Evolutionary conservation across 2,888 invertebrate genomes (phyloP), one percentile per base, ranked within the genome.

Genomic region (Euzophera pinguis): DNA sequence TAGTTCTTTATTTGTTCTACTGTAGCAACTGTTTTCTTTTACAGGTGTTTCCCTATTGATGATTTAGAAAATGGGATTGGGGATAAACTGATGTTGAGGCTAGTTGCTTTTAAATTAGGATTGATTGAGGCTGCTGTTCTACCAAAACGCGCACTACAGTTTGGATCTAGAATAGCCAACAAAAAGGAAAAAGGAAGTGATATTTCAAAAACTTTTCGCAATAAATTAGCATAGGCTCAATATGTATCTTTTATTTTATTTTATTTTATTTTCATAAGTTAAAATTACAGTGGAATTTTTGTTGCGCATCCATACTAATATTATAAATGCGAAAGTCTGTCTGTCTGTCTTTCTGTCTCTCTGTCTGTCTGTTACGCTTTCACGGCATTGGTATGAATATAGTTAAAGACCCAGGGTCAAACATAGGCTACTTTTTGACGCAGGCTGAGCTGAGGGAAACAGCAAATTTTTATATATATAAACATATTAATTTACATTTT

Each of bases 61-160:
- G 71, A 86, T 47, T 81, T 94, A 66, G 92, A 93, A 22, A 91
- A 93, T 66, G 98, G 98, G 17, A 68, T 96, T 49, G 99, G 99
- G n/a, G 99, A 99, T 74, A 99, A 99, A 81, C 84, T 98, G 48
- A 89, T 99, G 47, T 87, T 99, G 41, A 91, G 99, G 63, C 86
- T 95, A 16, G 87, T 93, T 50, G 97, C 95, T 0, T 91, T 91
- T 63, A 81, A 92, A 56, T 77, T 96, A 35, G 95, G 95, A 0
- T 84, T 96, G 35, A 77, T 75, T 57, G 81, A 88, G 50, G 93
- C 93, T 4, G 93, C 94, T 3, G 78, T 81, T 41, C 92, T 97
- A 47, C 97, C 96, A 41, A 99, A 99, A 82, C 88, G 98, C 75
- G 99, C 99, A 0, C 93, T 99, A 64, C 99, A 99, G 79, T 99